Evolutionary conservation across 2,888 invertebrate species (phyloP).

Genomic region (Ectobius pallidus): DNA sequence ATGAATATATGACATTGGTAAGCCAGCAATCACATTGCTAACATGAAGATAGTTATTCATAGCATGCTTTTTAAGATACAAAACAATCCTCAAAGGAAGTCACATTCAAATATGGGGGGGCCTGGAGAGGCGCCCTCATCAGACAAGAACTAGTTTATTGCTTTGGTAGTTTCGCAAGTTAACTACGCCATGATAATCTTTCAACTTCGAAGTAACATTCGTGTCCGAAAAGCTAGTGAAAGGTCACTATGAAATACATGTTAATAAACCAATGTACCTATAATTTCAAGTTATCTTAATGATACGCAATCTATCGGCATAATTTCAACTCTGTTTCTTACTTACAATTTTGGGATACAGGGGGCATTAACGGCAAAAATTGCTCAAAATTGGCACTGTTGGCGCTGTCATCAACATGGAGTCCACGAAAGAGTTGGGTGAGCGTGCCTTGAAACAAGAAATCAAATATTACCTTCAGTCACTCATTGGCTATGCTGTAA

Average conservation of each 20-base stretch:
- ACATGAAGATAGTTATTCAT: too few species aligned
- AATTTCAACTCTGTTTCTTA: slow-evolving; percentile 45
- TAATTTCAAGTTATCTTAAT: slow-evolving; percentile 34
- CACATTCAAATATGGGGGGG: slow-evolving; percentile 29
- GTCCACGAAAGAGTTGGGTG: slow-evolving; percentile 46
- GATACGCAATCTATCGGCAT: slow-evolving; percentile 46
- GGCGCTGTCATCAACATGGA: slow-evolving; percentile 71
- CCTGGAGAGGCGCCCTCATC: slow-evolving; percentile 9
- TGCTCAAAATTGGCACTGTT: slow-evolving; percentile 70
- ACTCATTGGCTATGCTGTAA: not conserved
- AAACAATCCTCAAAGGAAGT: too few species aligned
- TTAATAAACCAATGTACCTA: not conserved
- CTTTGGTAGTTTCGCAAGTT: not conserved
- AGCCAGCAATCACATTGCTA: too few species aligned
- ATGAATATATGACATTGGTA: not conserved
- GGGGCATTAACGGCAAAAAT: slow-evolving; percentile 71
- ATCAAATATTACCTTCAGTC: slow-evolving; percentile 8
- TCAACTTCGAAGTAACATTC: slow-evolving; percentile 24
- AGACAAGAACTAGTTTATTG: not conserved
- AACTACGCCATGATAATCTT: slow-evolving; percentile 34
- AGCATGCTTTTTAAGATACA: too few species aligned
- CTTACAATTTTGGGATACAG: slow-evolving; percentile 57
- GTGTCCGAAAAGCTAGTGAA: slow-evolving; percentile 37
- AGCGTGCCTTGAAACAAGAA: not conserved
- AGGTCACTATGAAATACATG: slow-evolving; percentile 30